Evolutionary conservation across 1,140 invertebrate species (phyloP), one percentile per base, ranked within the genome.

Genomic region (Heliconius melpomene): DNA sequence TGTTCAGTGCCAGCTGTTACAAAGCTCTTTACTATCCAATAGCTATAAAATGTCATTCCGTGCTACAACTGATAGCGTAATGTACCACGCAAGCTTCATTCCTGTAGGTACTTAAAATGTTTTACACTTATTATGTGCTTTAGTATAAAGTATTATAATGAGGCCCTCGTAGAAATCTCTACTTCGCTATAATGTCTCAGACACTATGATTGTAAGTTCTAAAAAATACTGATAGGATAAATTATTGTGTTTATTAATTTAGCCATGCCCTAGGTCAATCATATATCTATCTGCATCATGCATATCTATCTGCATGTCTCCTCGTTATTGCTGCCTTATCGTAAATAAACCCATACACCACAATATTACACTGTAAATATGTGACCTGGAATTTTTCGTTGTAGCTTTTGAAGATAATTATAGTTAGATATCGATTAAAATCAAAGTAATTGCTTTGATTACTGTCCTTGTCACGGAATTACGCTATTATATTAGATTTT

Each of bases 1-100:
- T 29, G 23, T 66, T 66, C 16, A 66, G 23, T 66, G 60, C 23
- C 23, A 29, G 60, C 26, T 29, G 5, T 29, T 66, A 66, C 23
- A 29, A 66, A 66, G 60, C 60, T 66, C 26, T 66, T 66, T 23
- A 66, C 60, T 29, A 0, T 66, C 60, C 60, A 66, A 66, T 66
- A 13, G 60, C 60, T 26, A 29, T 66, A 66, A 66, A 66, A 66
- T 66, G 60, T 66, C 60, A 29, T 66, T 29, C 60, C 60, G 54
- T 57, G 60, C 60, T 66, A 66, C 23, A 26, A 66, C 60, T 66
- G 60, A 66, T 66, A 66, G 60, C 23, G 60, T 29, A 66, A 66
- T 66, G 23, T 29, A 66, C 60, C 60, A 66, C 60, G 60, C 60
- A n/a, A 66, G 60, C 23, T 16, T 29, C 13, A 66, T 66, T 66